Evolutionary conservation across 2,797 vertebrate genomes (phyloP), one percentile per base, ranked within the genome.

Genomic region (Eulemur coronatus): DNA sequence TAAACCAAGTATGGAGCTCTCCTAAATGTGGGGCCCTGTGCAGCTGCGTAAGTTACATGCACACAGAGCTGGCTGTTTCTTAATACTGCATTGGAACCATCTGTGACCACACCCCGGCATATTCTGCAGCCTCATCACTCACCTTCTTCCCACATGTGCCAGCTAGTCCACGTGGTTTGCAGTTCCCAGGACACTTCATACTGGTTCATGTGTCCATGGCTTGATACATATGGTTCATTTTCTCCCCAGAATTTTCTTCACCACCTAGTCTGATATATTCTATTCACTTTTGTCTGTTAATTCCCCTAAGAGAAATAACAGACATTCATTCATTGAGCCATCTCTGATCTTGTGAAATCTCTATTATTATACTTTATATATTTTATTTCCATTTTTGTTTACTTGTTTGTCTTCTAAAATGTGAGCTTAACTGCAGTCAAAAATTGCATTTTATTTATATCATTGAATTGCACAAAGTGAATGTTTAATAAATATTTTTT

Each of bases 341-440:
- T 17, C 50, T 65, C n/a, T 86, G 52, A 91, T 30, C 41, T 63
- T 69, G 61, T 59, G 43, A 85, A 52, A 43, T 79, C 33, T 59
- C 12, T 85, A 30, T 94, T 95, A 61, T 88, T 95, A 70, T 84
- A 91, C 3, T 6, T 5, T 38, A 65, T 82, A 20, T 30, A 55
- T 84, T 76, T 81, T 86, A 18, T 82, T 70, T 12, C n/a, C 30
- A 22, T 70, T 84, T 90, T 90, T 96, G 26, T 50, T 73, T 46
- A 84, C 41, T 92, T 70, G 18, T 63, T 92, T 85, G 18, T 50
- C 26, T 94, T 95, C 65, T 78, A 63, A 95, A 84, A 73, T 72
- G 26, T 24, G 20, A 82, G 0, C 46, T 87, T 38, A 38, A 38
- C 1, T 93, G 33, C 41, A 76, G 30, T 78, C 24, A 92, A n/a